Conservation (phyloP, 2,797 vertebrate species). For the Gallinago stenura region DNA sequence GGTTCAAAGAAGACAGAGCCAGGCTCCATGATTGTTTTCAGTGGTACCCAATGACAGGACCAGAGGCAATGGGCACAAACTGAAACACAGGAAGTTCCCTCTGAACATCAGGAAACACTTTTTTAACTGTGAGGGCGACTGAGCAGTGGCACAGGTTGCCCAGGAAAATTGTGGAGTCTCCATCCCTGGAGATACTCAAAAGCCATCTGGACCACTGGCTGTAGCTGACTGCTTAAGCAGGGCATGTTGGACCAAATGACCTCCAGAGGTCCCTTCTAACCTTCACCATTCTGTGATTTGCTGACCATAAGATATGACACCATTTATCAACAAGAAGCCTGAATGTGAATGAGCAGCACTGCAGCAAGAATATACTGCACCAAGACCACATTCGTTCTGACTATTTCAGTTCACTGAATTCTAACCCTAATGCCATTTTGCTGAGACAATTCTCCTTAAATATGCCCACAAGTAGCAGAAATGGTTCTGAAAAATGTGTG, state of each 20-base stretch:
- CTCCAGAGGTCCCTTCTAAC: not conserved
- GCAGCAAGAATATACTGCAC: not conserved
- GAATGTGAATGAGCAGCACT: not conserved
- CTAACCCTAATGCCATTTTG: not conserved
- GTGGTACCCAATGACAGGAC: too few relatives aligned
- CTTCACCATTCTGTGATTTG: not conserved
- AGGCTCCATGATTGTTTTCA: too few relatives aligned
- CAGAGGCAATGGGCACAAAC: too few relatives aligned
- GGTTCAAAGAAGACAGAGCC: too few relatives aligned
- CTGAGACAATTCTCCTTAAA: not conserved
- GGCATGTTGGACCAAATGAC: not conserved
- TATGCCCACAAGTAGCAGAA: not conserved
- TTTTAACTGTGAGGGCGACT: too few relatives aligned
- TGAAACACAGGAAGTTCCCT: too few relatives aligned
- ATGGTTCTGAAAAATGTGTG: not conserved
- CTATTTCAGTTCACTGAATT: not conserved
- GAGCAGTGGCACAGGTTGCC: too few relatives aligned
- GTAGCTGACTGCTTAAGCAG: not conserved
- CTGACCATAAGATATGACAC: not conserved
- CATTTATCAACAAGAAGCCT: not conserved
- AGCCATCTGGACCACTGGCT: not conserved
- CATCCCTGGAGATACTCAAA: not conserved
- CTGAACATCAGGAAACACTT: too few relatives aligned
- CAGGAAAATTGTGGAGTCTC: not conserved
- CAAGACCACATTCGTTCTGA: not conserved